Conservation (phyloP, 2,113 vertebrate genomes). For the Scortum barcoo region DNA sequence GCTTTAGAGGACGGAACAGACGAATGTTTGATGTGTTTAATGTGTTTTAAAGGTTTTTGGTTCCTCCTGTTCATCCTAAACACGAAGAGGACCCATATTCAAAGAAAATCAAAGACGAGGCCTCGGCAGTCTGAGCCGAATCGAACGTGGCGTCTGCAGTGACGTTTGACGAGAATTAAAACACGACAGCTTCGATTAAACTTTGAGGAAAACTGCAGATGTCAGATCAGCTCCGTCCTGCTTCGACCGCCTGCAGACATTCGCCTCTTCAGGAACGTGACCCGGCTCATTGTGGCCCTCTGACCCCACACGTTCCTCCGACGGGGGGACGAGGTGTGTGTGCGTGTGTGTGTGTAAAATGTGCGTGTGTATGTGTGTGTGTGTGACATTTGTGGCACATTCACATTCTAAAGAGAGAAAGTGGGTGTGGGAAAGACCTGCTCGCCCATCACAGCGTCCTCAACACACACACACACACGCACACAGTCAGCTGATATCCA, state of each 20-base stretch:
- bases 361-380: conserved; percentile 37
- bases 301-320: conserved; percentile 68
- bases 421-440: conserved; percentile 74
- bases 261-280: conserved; percentile 47
- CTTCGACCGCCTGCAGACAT: conserved; percentile 3
- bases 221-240: background rate
- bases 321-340: conserved; percentile 16
- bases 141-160: too few relatives aligned
- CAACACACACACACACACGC: conserved; percentile 44
- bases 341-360: conserved; percentile 34
- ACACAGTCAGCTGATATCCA: conserved; percentile 60
- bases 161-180: too few relatives aligned
- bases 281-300: conserved; percentile 23
- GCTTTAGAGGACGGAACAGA: too few relatives aligned
- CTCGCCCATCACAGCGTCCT: conserved; percentile 39
- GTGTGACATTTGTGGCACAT: conserved; percentile 64
- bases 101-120: too few relatives aligned
- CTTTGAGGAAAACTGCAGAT: background rate
- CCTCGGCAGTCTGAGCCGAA: too few relatives aligned
- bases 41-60: too few relatives aligned
- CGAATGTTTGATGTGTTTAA: too few relatives aligned
- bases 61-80: too few relatives aligned
- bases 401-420: conserved; percentile 66
- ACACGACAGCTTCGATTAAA: background rate
- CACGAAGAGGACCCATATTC: too few relatives aligned